These are phyloP conservation scores for Drosophila formosana DNA, from an alignment of 2,888 invertebrate species.

Conservation along the genomic window DNA sequence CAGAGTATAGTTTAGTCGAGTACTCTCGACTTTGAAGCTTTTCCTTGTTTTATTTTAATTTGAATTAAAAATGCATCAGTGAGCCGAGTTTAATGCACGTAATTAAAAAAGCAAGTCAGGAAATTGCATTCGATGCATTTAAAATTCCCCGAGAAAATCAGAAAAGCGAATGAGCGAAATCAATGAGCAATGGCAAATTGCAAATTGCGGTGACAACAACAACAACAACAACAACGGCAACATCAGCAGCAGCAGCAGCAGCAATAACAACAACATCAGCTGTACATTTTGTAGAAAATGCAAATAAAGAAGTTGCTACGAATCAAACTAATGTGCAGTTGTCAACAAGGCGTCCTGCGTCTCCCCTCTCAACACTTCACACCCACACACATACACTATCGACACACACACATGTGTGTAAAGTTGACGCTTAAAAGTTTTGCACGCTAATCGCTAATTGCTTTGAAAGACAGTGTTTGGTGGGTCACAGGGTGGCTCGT, in stretches of 20 bases:
- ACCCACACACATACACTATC: not conserved
- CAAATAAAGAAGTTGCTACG: conserved; percentile 61
- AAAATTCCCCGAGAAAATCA: conserved; percentile 69
- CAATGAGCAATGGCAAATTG: conserved; percentile 76
- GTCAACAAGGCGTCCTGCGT: conserved; percentile 41
- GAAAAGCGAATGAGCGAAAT: conserved; percentile 55
- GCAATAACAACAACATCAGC: conserved; percentile 13
- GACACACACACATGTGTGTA: conserved; percentile 2
- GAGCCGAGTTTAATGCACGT: conserved; percentile 70
- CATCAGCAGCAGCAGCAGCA: conserved; percentile 4
- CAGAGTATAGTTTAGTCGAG: conserved; percentile 7
- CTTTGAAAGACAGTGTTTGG: conserved; percentile 68
- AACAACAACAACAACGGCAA: conserved; percentile 25
- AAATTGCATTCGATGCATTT: conserved; percentile 75
- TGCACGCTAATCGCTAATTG: conserved; percentile 76
- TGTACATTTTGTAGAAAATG: conserved; percentile 31
- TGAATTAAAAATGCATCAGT: conserved; percentile 78
- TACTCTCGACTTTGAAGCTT: not conserved
- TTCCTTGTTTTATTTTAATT: conserved; percentile 62
- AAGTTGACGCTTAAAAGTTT: conserved; percentile 65
- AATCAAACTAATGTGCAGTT: conserved; percentile 66
- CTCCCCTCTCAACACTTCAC: not conserved
- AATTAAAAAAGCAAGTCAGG: conserved; percentile 76
- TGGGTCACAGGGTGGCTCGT: conserved; percentile 3
- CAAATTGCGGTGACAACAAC: conserved; percentile 51